These are phyloP conservation scores for Serilophus lunatus DNA, from an alignment of 2,113 vertebrate genomes.

Conservation along the genomic window DNA sequence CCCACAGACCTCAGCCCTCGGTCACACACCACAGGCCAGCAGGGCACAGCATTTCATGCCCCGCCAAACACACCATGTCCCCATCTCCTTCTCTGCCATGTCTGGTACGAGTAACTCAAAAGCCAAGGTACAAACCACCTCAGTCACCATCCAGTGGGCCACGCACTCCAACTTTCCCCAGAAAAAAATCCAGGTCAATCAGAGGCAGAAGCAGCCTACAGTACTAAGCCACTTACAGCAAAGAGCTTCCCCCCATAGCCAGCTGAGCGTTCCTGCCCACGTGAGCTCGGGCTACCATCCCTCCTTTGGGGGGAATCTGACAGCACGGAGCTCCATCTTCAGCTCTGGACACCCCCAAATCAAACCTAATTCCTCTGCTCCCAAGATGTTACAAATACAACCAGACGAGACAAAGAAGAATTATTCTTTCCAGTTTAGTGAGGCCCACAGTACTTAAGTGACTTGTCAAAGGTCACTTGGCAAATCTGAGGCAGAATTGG, in stretches of 20 bases:
- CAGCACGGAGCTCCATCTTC: not conserved
- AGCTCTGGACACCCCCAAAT: not conserved
- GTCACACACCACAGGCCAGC: not conserved
- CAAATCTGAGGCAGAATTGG: not conserved
- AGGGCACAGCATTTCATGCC: not conserved
- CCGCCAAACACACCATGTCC: not conserved
- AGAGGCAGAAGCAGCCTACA: not conserved
- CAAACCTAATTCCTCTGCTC: not conserved
- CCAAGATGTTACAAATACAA: not conserved
- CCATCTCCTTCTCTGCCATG: not conserved
- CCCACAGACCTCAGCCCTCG: slow-evolving; percentile 29
- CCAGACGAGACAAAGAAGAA: not conserved
- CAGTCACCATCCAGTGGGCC: not conserved
- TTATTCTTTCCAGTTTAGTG: not conserved
- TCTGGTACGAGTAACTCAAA: not conserved
- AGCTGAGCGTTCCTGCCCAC: not conserved
- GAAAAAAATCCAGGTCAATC: not conserved
- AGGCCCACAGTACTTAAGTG: not conserved
- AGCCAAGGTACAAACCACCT: not conserved
- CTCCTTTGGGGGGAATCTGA: not conserved
- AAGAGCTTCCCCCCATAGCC: not conserved
- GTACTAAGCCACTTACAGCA: not conserved
- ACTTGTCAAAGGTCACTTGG: slow-evolving; percentile 10
- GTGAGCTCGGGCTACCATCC: not conserved
- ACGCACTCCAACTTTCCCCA: not conserved